Conservation (phyloP, 2,888 invertebrate genomes). For the Latrodectus hesperus region DNA sequence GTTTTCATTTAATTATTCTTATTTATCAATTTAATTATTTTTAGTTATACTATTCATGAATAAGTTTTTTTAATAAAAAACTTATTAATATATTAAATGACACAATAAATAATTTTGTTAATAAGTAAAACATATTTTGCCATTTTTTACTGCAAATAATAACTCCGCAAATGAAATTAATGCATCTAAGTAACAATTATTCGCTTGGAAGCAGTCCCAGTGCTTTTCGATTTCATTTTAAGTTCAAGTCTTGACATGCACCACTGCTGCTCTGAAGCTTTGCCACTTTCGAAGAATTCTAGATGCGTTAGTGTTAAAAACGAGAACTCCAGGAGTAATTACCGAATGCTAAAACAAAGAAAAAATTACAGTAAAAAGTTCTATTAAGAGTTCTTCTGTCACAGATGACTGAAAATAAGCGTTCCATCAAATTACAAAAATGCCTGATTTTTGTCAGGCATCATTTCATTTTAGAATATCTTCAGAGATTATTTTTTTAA, state of each 20-base stretch:
- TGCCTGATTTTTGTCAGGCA: conserved; percentile 54
- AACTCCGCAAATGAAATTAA: too few species aligned
- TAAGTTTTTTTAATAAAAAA: too few species aligned
- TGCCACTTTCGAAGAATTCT: conserved; percentile 8
- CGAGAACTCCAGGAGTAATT: conserved; percentile 35
- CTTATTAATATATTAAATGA: too few species aligned
- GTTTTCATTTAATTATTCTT: too few species aligned
- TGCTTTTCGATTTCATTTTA: not conserved
- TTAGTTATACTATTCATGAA: too few species aligned
- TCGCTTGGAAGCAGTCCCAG: too few species aligned
- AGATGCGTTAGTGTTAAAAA: conserved; percentile 57
- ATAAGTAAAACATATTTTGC: too few species aligned
- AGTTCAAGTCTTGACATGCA: conserved; percentile 12
- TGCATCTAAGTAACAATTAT: too few species aligned
- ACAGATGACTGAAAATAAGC: conserved; percentile 53
- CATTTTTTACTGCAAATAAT: too few species aligned
- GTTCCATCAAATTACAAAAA: conserved; percentile 65
- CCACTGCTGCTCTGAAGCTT: not conserved
- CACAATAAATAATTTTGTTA: too few species aligned
- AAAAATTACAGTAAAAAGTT: conserved; percentile 38
- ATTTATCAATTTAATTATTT: too few species aligned
- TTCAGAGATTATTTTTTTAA: conserved; percentile 46
- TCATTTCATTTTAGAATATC: conserved; percentile 46
- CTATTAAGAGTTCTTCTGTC: conserved; percentile 65
- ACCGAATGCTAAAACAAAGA: conserved; percentile 40